Evolutionary conservation across 1,140 invertebrate species (phyloP), one percentile per base, ranked within the genome.

Genomic region (Bombus difficillimus): DNA sequence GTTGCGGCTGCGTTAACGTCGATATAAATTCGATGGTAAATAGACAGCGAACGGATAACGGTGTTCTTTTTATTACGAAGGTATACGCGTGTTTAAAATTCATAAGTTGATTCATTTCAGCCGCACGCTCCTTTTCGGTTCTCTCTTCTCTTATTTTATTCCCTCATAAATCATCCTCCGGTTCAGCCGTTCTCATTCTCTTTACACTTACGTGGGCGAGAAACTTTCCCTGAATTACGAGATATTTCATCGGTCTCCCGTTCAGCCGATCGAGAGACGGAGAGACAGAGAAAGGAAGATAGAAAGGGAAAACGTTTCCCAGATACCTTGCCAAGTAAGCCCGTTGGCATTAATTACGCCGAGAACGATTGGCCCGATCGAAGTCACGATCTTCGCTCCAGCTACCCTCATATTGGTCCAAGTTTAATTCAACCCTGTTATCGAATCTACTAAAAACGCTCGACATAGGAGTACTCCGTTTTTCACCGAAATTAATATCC

Each of bases 191-290:
- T 84, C 88, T 86, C 75, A 47, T 87, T 90, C 86, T 76, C 78
- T 87, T 83, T 86, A 62, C 77, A 85, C 85, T 90, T 83, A 86
- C 86, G 87, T 72, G 89, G 86, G 78, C 75, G 86, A 86, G 85
- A 86, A 89, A 88, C 83, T 88, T 81, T 81, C 86, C 59, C 80
- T 81, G 89, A 91, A 91, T 92, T 91, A 88, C 88, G 76, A 88
- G 91, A 89, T 87, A 89, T 89, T 88, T 92, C 88, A 89, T 78
- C 86, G 85, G 69, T 64, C 78, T 76, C 71, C 80, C 66, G 77
- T 81, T 78, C 69, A 86, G 84, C 76, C 84, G 74, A 91, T 90
- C 86, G 89, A 77, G 34, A 62, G 73, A 32, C 15, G 3, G 13
- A 59, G 53, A 73, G 6, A 10, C 9, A 5, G 41, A 37, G 22